Evolutionary conservation across 2,797 vertebrate genomes (phyloP).

Genomic region (Paedocypris micromegethes): DNA sequence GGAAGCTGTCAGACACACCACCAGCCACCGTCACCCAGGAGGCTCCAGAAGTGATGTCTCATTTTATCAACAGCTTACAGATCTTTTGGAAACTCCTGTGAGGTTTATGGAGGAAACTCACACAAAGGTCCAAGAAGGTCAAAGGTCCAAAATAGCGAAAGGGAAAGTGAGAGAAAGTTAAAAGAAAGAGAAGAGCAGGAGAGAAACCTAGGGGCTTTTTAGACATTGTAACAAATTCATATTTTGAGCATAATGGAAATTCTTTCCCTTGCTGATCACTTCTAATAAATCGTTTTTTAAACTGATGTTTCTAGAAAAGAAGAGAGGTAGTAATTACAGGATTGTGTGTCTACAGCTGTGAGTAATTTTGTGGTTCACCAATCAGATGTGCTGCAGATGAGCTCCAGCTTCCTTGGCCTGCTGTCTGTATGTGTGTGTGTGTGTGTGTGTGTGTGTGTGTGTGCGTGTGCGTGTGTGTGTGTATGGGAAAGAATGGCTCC

Average conservation of each 20-base stretch:
- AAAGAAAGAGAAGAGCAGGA: neutral
- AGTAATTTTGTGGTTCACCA: slow-evolving; percentile 33
- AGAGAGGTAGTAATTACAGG: slow-evolving; percentile 19
- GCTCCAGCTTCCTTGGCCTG: slow-evolving; percentile 23
- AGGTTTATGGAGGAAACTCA: neutral
- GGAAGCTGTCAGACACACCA: slow-evolving; percentile 16
- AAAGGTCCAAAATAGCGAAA: slow-evolving; percentile 9
- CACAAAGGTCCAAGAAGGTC: neutral
- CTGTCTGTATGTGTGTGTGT: slow-evolving; percentile 10
- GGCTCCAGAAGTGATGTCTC: slow-evolving; percentile 25
- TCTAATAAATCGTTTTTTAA: slow-evolving; percentile 20
- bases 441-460: slow-evolving; percentile 19
- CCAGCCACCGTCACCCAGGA: slow-evolving; percentile 8
- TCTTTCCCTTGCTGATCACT: slow-evolving; percentile 21
- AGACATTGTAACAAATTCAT: slow-evolving; percentile 2
- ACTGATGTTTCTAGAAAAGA: slow-evolving; percentile 27
- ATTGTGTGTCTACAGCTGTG: slow-evolving; percentile 32
- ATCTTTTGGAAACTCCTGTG: neutral
- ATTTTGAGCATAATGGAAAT: slow-evolving; percentile 22
- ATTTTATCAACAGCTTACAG: slow-evolving; percentile 18
- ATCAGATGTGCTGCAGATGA: slow-evolving; percentile 23
- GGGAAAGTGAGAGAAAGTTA: neutral
- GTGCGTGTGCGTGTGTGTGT: slow-evolving; percentile 11
- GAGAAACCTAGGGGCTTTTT: slow-evolving; percentile 20
- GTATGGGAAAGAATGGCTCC: slow-evolving; percentile 25